Evolutionary conservation across 2,797 vertebrate genomes (phyloP), one percentile per base, ranked within the genome.

Genomic region (Smutsia gigantea): DNA sequence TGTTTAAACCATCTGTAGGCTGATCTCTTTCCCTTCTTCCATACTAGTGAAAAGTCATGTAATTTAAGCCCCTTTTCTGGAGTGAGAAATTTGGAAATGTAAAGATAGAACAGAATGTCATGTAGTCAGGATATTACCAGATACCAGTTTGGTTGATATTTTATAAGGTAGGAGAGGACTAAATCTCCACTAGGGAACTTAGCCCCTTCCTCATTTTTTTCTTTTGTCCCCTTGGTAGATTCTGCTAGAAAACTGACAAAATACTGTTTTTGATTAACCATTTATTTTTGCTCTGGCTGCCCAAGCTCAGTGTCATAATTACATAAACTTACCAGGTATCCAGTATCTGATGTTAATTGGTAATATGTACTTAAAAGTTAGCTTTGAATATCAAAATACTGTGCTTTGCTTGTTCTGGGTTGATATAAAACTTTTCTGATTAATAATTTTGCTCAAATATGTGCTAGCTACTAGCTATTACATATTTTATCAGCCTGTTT

Each of bases 401-500:
- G 51, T 78, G 25, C 90, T 96, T 92, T 95, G 27, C 78, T 93
- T 92, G 53, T 92, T 92, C 37, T 81, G 29, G 53, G 59, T 90
- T 94, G 79, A 78, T 93, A 68, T 27, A 77, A 68, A 89, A 77
- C 59, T 89, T 55, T 94, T 87, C 25, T 87, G 91, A 89, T 96
- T 92, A 83, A 88, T 96, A 90, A 75, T 75, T 94, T 94, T 82
- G 39, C 66, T 96, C 51, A 96, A 64, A 66, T 92, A 63, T 39
- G 7, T 71, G 37, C 63, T 88, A 51, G 37, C 66, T 95, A 78
- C 61, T 87, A 95, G 9, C 49, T 95, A 74, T 85, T 89, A 83
- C 78, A 55, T 95, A 83, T 93, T 92, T 97, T 94, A 88, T 93
- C 89, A 68, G 46, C 55, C 61, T 95, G 19, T 63, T 92, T 96